phyloP scores from a whole-genome alignment of 2,888 invertebrate genomes.

The Didymodactylos carnosus region DNA sequence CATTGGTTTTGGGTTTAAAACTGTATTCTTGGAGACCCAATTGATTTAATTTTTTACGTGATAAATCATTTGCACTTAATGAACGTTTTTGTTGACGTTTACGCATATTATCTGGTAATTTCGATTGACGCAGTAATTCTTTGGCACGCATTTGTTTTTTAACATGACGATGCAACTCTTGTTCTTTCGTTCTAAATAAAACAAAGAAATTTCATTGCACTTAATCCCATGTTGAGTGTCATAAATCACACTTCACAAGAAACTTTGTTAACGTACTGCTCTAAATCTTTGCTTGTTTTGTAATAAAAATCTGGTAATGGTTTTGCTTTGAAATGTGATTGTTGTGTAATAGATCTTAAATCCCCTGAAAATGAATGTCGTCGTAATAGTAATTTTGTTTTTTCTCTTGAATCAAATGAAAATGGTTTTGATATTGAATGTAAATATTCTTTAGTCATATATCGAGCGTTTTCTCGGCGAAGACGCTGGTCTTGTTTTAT shows the following conservation, averaged over 20 bases:
- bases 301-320: slow-evolving; percentile 23
- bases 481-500: slow-evolving; percentile 28
- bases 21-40: not conserved
- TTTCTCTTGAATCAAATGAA: slow-evolving; percentile 25
- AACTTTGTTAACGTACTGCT: slow-evolving; percentile 18
- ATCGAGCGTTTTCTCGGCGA: slow-evolving; percentile 21
- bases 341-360: slow-evolving; percentile 1
- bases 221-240: too few species aligned
- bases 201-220: not conserved
- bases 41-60: not conserved
- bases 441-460: slow-evolving; percentile 25
- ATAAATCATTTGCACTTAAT: not conserved
- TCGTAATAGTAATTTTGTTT: slow-evolving; percentile 19
- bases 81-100: slow-evolving; percentile 1
- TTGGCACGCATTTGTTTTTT: slow-evolving; percentile 28
- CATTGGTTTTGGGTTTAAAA: slow-evolving; percentile 1
- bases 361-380: slow-evolving; percentile 14
- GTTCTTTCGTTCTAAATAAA: slow-evolving; percentile 22
- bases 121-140: slow-evolving; percentile 21
- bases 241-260: too few species aligned
- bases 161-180: slow-evolving; percentile 28
- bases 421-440: slow-evolving; percentile 31
- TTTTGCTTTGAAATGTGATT: slow-evolving; percentile 23
- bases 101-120: slow-evolving; percentile 13
- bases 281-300: not conserved